Conservation (phyloP, 2,113 vertebrate genomes). For the Corythornis cristatus region DNA sequence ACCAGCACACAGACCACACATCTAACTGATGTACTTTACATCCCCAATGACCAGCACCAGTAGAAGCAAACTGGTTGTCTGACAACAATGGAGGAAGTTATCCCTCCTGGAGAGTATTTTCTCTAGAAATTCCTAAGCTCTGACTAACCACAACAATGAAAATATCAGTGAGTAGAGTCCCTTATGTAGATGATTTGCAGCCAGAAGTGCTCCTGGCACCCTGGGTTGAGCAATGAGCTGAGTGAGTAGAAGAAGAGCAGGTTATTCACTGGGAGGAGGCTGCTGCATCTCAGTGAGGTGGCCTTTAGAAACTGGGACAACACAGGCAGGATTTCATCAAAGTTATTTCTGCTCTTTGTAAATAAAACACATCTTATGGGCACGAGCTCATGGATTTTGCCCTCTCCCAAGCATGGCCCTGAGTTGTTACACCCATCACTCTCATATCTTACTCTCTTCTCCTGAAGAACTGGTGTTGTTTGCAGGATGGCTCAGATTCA, state of each 20-base stretch:
- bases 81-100: not conserved
- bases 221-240: not conserved
- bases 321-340: not conserved
- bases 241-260: not conserved
- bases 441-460: not conserved
- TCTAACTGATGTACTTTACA: not conserved
- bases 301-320: not conserved
- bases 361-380: not conserved
- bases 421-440: not conserved
- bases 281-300: not conserved
- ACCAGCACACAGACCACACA: not conserved
- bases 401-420: not conserved
- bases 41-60: not conserved
- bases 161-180: not conserved
- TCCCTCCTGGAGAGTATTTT: not conserved
- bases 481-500: not conserved
- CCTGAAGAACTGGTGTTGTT: not conserved
- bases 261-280: not conserved
- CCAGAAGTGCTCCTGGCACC: not conserved
- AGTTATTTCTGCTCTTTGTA: not conserved
- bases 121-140: not conserved
- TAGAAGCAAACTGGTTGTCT: not conserved
- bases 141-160: not conserved
- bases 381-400: not conserved
- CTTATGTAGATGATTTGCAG: fast-evolving